Base-by-base conservation (phyloP, 2,113 vertebrate species). In the Anguilla japonica region DNA sequence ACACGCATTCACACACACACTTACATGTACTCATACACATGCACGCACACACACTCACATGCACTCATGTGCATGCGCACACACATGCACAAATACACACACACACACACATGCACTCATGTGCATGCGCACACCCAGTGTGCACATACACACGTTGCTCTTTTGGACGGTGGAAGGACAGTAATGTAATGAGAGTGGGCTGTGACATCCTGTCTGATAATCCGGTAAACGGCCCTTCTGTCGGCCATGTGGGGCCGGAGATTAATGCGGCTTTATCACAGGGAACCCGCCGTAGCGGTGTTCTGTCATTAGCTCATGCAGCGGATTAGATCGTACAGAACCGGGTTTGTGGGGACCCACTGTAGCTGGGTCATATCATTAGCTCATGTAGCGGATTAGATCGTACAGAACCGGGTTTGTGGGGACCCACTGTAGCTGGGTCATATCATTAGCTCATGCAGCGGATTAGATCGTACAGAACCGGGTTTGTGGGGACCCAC, bases 261-360 rank as follows among this genome's bases (percentile, higher is more conserved):
- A 81, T 88, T 83, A 89, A 86, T 87, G 80, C 41, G 20, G 80
- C 82, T 81, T 84, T 84, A 67, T 75, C 40, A 46, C 60, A 26
- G 11, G 9, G 40, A 20, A 84, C 57, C 57, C 0, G 29, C 56
- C 2, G 22, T 13, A 22, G 41, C 60, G 79, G 79, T 13, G 22
- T 79, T 41, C 7, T 75, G 41, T 34, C 63, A 40, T 43, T 8
- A 46, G 41, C 34, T 43, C 41, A 5, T 26, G 43, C 22, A 83
- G 41, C 50, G 13, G 34, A 34, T 34, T 34, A 34, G 34, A 34
- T 34, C 0, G 7, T 14, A 14, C 8, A 14, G 50, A 53, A 53
- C 50, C 1, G 50, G 50, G 50, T 1, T 34, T 34, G 34, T 34
- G 34, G 34, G 34, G 34, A 34, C 34, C 34, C 34, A 34, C 34